Base-by-base conservation (phyloP, 2,888 invertebrate species). In the Crocallis elinguaria region DNA sequence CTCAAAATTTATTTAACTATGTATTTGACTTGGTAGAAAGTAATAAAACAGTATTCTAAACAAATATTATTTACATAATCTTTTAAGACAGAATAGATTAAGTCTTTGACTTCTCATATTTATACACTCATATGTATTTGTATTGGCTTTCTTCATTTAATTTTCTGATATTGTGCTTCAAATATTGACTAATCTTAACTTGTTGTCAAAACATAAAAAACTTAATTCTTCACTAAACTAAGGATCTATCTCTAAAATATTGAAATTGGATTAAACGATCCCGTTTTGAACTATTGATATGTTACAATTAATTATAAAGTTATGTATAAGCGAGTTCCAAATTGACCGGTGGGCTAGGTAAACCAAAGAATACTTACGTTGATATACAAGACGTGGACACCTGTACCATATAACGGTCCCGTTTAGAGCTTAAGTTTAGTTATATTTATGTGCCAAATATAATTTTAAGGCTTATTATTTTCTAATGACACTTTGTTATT, bases 301-400 rank as follows among this genome's bases (percentile, higher is more conserved):
- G 16, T 53, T 46, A 52, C 37, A 4, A 48, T 27, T 43, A 48
- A 16, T 23, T 38, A 29, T 43, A 43, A 33, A 37, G 13, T 79
- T 74, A 75, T 73, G 64, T 58, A 64, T 75, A 80, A 75, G 81
- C 64, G 73, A 80, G 71, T 77, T 77, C 77, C 70, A 79, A 79
- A 79, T 71, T 70, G 73, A 79, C 77, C 76, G 88, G 89, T 88
- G 87, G 90, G 90, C 90, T 90, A 90, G 90, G 83, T 72, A 82
- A 89, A 91, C 90, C 90, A 91, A 90, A 91, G 87, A 90, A 83
- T 84, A 86, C 67, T 80, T 86, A 87, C 55, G 79, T 70, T 68
- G 55, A 62, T 62, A 57, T 57, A 27, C 52, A 64, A 63, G 87
- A 80, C 79, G 86, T 51, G 89, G 84, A 78, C 65, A 66, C 54